phyloP scores from a whole-genome alignment of 2,797 vertebrate genomes.

The Columba guinea region DNA sequence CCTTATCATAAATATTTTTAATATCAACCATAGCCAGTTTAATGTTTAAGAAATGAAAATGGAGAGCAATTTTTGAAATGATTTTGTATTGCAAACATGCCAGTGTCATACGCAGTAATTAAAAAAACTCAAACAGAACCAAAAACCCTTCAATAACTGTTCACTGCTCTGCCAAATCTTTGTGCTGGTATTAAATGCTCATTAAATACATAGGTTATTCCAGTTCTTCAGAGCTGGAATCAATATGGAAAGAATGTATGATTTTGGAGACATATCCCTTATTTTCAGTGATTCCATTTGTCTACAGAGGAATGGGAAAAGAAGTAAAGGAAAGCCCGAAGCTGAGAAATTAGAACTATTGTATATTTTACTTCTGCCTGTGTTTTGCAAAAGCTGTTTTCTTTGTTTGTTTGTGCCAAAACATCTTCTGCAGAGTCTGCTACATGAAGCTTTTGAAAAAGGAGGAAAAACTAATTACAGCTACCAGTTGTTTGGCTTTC shows the following conservation, averaged over 20 bases:
- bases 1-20: not conserved
- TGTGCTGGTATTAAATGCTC: not conserved
- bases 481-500: not conserved
- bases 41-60: not conserved
- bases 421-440: not conserved
- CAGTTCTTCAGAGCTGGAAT: not conserved
- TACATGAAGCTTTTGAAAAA: not conserved
- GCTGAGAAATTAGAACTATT: not conserved
- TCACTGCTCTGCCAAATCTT: not conserved
- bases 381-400: not conserved
- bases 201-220: not conserved
- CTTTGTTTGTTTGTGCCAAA: not conserved
- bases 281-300: slow-evolving; percentile 7
- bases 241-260: not conserved
- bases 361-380: not conserved
- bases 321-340: not conserved
- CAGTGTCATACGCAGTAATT: not conserved
- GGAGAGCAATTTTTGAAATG: not conserved
- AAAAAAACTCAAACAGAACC: not conserved
- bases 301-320: not conserved
- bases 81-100: not conserved
- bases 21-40: not conserved
- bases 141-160: not conserved
- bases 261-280: not conserved
- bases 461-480: not conserved